phyloP scores from a whole-genome alignment of 30 jellyfish, hydroid and myxozoan species.

The Hydra vulgaris region DNA sequence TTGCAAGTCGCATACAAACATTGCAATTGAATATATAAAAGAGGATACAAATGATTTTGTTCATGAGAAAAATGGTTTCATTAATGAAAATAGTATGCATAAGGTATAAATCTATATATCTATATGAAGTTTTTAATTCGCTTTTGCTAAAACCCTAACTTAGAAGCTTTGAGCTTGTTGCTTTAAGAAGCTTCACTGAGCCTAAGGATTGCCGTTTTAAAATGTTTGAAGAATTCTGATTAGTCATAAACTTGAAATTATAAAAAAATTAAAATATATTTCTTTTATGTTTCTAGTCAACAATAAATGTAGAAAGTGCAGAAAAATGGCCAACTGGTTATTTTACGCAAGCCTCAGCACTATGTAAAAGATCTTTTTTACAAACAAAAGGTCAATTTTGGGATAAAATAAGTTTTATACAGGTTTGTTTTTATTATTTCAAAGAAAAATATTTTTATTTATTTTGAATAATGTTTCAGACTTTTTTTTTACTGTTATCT shows the following conservation, averaged over 20 bases:
- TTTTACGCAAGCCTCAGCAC: conserved; percentile 34
- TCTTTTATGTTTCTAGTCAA: too few relatives aligned
- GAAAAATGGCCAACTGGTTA: conserved; percentile 45
- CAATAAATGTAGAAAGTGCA: background rate
- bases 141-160: too few relatives aligned
- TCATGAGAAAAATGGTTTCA: background rate
- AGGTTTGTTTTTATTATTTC: conserved; percentile 11
- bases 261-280: too few relatives aligned
- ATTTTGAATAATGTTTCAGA: conserved; percentile 9
- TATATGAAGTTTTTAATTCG: too few relatives aligned
- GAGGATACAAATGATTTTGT: background rate
- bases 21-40: background rate
- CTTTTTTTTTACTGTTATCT: background rate
- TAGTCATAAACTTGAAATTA: too few relatives aligned
- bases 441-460: too few relatives aligned
- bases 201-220: too few relatives aligned
- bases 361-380: conserved; percentile 33
- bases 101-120: background rate
- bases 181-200: too few relatives aligned
- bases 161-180: too few relatives aligned
- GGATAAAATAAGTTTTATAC: conserved; percentile 42
- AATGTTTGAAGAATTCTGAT: too few relatives aligned
- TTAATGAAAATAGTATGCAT: background rate
- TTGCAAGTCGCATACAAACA: background rate
- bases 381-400: conserved; percentile 38